Conservation (phyloP, 1,140 invertebrate genomes). For the Spodoptera litura region DNA sequence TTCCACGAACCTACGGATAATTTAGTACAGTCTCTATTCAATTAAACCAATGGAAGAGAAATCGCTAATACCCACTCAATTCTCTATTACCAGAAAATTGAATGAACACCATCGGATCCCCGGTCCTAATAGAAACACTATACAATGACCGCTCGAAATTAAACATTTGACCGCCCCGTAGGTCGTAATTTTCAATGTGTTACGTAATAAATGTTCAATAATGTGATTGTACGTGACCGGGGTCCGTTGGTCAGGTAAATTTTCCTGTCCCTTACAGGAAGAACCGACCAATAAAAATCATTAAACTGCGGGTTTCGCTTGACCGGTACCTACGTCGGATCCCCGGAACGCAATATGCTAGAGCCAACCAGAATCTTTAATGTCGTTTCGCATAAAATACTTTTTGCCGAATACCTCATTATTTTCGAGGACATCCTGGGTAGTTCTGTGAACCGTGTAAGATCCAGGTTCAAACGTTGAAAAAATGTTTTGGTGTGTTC, state of each 20-base stretch:
- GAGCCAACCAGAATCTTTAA: slow-evolving; percentile 50
- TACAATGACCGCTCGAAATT: slow-evolving; percentile 48
- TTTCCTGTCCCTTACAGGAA: slow-evolving; percentile 60
- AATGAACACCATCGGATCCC: neutral
- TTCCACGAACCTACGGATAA: too few species aligned
- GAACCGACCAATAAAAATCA: slow-evolving; percentile 68
- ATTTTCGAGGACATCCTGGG: slow-evolving; percentile 28
- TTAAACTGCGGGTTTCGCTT: slow-evolving; percentile 67
- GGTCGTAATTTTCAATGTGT: slow-evolving; percentile 65
- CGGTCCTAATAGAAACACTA: slow-evolving; percentile 21
- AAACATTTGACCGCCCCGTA: slow-evolving; percentile 10
- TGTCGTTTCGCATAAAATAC: slow-evolving; percentile 40
- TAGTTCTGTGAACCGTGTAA: slow-evolving; percentile 19
- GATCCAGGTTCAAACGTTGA: slow-evolving; percentile 1
- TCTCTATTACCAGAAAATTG: slow-evolving; percentile 20
- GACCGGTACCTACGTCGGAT: slow-evolving; percentile 46
- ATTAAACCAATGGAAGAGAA: slow-evolving; percentile 16
- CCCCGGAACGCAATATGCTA: slow-evolving; percentile 60
- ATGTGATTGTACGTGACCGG: slow-evolving; percentile 63
- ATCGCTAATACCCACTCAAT: neutral
- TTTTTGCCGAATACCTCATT: slow-evolving; percentile 43
- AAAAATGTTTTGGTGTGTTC: neutral
- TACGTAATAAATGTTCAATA: slow-evolving; percentile 73
- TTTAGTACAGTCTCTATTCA: neutral
- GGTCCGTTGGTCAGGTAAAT: slow-evolving; percentile 67